Base-by-base conservation (phyloP, 2,113 vertebrate genomes). In the Orientallactaga bullata region DNA sequence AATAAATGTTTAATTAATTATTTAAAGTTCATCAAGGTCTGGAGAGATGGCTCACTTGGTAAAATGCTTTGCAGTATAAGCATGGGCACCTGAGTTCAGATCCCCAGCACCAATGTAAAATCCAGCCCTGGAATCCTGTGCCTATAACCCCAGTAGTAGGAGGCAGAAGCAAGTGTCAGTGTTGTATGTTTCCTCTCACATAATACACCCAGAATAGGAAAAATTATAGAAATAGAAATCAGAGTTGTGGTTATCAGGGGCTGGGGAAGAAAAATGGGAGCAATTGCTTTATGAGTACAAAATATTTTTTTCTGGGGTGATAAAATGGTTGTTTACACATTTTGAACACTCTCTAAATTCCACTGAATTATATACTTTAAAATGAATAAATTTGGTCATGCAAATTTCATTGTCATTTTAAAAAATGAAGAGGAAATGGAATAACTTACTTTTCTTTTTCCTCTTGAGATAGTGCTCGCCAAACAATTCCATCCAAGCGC, bases 391-490 rank as follows among this genome's bases (percentile, higher is more conserved):
- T 90, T 51, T 42, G 37, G n/a, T 74, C 85, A 74, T 3, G 5
- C 28, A 13, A 74, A 88, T 92, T 85, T 90, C 65, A 76, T 11
- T 10, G 4, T 32, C 37, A 55, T 23, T 85, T 74, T 55, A 71
- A 37, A 32, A 78, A 85, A 18, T 39, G 30, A 85, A 85, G 91
- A 85, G 23, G 10, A 32, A 65, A 90, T 2, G 30, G 24, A 35
- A 91, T 7, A 58, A 77, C 98, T 98, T 98, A 99, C 98, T 97
- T 98, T 80, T 98, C 97, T 98, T 94, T 98, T 96, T 98, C 98
- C 37, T 98, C 98, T 95, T 98, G 97, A 94, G 98, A 95, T 17
- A 99, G 95, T 13, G 97, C 98, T 98, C 93, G 98, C 98, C 98
- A 99, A 80, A 98, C 88, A 83, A 99, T 81, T 89, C 97, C 94